phyloP scores from a whole-genome alignment of 2,797 vertebrate species.

The Sylvia borin region DNA sequence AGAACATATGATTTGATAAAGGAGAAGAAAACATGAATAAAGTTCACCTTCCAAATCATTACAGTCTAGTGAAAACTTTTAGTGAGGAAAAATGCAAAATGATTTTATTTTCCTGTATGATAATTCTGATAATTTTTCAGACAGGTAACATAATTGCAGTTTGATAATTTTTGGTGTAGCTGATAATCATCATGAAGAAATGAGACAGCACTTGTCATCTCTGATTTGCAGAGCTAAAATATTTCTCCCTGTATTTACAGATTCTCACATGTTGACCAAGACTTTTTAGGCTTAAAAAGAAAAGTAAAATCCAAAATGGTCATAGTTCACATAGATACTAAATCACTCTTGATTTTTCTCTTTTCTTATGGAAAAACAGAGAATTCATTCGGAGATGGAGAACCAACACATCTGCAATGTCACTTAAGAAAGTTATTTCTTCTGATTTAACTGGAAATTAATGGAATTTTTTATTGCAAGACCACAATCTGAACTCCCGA shows the following conservation, averaged over 20 bases:
- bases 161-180: neutral
- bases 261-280: neutral
- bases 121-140: neutral
- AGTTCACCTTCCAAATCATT: neutral
- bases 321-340: neutral
- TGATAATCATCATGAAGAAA: neutral
- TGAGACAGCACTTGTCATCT: neutral
- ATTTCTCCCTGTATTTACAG: neutral
- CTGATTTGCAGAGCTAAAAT: neutral
- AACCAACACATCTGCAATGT: neutral
- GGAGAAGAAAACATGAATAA: neutral
- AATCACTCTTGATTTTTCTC: neutral
- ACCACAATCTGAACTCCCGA: neutral
- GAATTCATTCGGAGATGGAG: neutral
- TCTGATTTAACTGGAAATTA: neutral
- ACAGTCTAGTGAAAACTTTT: neutral
- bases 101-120: neutral
- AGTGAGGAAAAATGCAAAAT: neutral
- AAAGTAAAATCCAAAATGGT: neutral
- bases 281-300: neutral
- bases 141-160: neutral
- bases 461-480: neutral
- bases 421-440: neutral
- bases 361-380: neutral
- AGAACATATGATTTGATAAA: neutral